These are phyloP conservation scores for Catocala sponsa DNA, from an alignment of 2,888 invertebrate genomes.

Conservation along the genomic window DNA sequence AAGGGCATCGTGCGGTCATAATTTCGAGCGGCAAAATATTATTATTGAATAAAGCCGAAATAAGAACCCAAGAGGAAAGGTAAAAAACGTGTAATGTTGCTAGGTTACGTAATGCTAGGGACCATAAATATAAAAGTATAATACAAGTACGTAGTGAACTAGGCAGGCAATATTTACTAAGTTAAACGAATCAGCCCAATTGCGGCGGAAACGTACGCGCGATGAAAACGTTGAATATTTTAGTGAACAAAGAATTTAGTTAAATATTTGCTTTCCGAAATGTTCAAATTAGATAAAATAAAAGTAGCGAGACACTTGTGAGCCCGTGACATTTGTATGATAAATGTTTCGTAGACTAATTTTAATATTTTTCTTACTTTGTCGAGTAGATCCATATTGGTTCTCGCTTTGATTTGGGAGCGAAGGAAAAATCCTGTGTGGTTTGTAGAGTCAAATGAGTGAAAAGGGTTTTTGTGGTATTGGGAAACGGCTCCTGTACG, in stretches of 20 bases:
- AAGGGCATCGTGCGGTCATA: constrained; percentile 19
- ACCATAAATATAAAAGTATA: constrained; percentile 38
- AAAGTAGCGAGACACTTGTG: constrained; percentile 32
- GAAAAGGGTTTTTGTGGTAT: constrained; percentile 43
- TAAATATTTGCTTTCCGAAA: constrained; percentile 46
- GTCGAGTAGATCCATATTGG: constrained; percentile 31
- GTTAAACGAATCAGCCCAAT: constrained; percentile 51
- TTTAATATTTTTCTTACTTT: constrained; percentile 24
- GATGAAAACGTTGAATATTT: constrained; percentile 51
- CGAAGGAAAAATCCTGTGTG: constrained; percentile 31
- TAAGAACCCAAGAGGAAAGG: constrained; percentile 25
- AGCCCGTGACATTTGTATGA: constrained; percentile 39
- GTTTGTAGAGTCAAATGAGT: constrained; percentile 48
- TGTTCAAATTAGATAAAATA: constrained; percentile 47
- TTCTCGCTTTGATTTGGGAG: constrained; percentile 30
- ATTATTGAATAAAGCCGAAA: constrained; percentile 27
- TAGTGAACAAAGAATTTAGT: constrained; percentile 46
- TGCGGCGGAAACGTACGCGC: constrained; percentile 45
- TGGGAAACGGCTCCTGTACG: constrained; percentile 17
- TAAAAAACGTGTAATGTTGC: constrained; percentile 21
- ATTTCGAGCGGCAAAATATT: constrained; percentile 21
- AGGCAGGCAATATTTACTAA: constrained; percentile 45
- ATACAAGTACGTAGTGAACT: constrained; percentile 28
- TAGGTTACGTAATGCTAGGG: constrained; percentile 22
- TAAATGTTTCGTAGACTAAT: constrained; percentile 35